Conservation (phyloP, 2,797 vertebrate species). For the Cyprinella venusta region DNA sequence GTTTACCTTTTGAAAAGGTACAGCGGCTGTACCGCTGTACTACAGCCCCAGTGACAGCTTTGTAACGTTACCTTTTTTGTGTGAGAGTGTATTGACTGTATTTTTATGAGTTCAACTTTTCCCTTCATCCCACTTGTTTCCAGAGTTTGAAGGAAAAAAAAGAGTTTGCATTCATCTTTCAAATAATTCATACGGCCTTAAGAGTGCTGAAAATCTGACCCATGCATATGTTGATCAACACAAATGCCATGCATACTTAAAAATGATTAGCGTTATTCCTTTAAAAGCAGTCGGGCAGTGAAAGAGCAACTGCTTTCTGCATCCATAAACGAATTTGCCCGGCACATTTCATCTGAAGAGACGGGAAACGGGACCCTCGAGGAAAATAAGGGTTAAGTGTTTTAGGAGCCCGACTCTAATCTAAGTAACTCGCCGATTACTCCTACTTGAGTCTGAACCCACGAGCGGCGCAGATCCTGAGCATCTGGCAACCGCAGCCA, state of each 20-base stretch:
- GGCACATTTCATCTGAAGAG: not conserved
- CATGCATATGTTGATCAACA: not conserved
- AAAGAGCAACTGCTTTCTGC: not conserved
- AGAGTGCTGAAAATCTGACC: not conserved
- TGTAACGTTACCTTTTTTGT: no score
- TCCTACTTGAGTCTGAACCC: not conserved
- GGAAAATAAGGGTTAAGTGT: constrained; percentile 16
- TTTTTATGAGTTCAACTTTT: not conserved
- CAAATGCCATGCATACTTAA: not conserved
- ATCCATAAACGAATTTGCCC: not conserved
- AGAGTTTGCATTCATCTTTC: constrained; percentile 4
- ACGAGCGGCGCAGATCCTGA: not conserved
- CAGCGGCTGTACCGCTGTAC: no score
- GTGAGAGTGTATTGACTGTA: no score
- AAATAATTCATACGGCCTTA: not conserved
- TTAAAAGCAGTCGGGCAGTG: not conserved
- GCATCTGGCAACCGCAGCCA: not conserved
- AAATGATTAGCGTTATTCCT: not conserved
- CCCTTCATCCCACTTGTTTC: not conserved
- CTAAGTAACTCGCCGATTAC: constrained; percentile 15
- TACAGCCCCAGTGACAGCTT: no score
- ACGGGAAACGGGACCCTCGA: not conserved
- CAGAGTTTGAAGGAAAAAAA: not conserved
- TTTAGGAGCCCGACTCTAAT: constrained; percentile 8
- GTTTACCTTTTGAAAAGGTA: no score